Conservation (phyloP, 2,113 vertebrate species). For the Lepisosteus osseus region DNA sequence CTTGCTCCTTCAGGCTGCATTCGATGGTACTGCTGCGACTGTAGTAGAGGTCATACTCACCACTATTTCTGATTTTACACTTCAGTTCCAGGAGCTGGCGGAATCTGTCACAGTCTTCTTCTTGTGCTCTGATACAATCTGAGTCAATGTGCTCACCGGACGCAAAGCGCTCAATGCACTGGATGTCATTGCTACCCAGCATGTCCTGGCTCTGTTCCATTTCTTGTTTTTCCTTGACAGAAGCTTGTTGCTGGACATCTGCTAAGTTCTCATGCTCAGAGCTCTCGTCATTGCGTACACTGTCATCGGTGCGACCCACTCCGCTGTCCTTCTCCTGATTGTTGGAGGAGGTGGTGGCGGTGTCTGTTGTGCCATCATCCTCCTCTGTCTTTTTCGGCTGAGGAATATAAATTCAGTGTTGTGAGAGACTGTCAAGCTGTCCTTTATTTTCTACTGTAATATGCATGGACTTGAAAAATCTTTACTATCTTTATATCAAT, state of each 20-base stretch:
- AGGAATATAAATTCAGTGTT: slow-evolving; percentile 33
- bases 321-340: slow-evolving; percentile 78
- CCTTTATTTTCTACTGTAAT: too few relatives aligned
- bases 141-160: slow-evolving; percentile 64
- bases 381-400: slow-evolving; percentile 80
- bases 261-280: slow-evolving; percentile 78
- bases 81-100: slow-evolving; percentile 91
- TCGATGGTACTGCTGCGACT: slow-evolving; percentile 85
- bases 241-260: slow-evolving; percentile 67
- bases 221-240: slow-evolving; percentile 61
- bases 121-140: slow-evolving; percentile 57
- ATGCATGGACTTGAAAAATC: too few relatives aligned
- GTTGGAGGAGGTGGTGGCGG: slow-evolving; percentile 84
- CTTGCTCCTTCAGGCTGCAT: slow-evolving; percentile 74
- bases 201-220: slow-evolving; percentile 58
- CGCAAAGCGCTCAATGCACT: slow-evolving; percentile 60
- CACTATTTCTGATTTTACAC: slow-evolving; percentile 86
- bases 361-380: slow-evolving; percentile 82
- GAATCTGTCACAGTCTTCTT: slow-evolving; percentile 81
- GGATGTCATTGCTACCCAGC: slow-evolving; percentile 53
- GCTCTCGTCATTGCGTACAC: slow-evolving; percentile 71
- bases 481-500: too few relatives aligned
- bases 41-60: slow-evolving; percentile 90
- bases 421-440: not conserved
- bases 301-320: slow-evolving; percentile 71